Conservation (phyloP, 2,888 invertebrate species). For the Acleris laterana region DNA sequence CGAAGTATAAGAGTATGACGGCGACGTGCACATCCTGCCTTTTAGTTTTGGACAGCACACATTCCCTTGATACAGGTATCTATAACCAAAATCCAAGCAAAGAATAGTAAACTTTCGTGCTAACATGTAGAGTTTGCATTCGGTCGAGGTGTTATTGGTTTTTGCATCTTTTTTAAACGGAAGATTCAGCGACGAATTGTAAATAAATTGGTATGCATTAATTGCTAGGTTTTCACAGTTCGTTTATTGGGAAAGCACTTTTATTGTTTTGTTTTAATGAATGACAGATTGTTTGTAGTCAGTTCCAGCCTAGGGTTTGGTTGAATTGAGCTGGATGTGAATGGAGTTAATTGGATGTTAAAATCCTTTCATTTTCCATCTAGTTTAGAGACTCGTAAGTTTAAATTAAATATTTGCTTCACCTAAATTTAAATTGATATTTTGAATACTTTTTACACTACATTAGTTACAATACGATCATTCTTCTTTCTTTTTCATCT, state of each 20-base stretch:
- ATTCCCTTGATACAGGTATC: slow-evolving; percentile 49
- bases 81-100: slow-evolving; percentile 39
- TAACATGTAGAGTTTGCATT: slow-evolving; percentile 46
- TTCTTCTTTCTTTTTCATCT: too few species aligned
- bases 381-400: accelerated
- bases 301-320: neutral
- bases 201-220: slow-evolving; percentile 72
- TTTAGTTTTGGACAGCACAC: slow-evolving; percentile 41
- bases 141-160: slow-evolving; percentile 34
- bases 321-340: neutral
- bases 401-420: too few species aligned
- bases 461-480: too few species aligned
- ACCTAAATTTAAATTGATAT: too few species aligned
- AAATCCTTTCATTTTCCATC: too few species aligned
- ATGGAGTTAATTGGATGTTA: too few species aligned
- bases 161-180: slow-evolving; percentile 44
- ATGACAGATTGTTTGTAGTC: slow-evolving; percentile 36
- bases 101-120: slow-evolving; percentile 46
- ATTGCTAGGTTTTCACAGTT: slow-evolving; percentile 73
- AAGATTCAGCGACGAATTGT: slow-evolving; percentile 60
- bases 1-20: too few species aligned
- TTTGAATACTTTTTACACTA: too few species aligned
- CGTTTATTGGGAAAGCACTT: slow-evolving; percentile 56
- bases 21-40: too few species aligned
- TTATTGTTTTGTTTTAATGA: slow-evolving; percentile 53